A percentile compares a stretch with the other conserved stretches of the same genome.
These are phyloP conservation scores for Sarcophaga rosellei DNA, from an alignment of 2,888 invertebrate genomes.

Conservation along the genomic window DNA sequence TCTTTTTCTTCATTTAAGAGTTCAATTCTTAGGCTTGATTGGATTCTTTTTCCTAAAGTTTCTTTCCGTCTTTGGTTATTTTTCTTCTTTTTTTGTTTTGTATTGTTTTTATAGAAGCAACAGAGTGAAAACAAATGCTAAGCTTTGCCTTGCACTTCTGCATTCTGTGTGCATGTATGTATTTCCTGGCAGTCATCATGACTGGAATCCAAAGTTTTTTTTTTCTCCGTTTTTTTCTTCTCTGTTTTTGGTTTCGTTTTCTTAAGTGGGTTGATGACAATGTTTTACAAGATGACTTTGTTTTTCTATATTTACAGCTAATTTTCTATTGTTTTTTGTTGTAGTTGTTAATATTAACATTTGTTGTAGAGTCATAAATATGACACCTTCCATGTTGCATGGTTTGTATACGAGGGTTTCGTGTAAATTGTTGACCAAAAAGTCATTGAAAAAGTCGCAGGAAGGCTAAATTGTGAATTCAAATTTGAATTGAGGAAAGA, in stretches of 20 bases:
- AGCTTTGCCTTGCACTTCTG: constrained; percentile 10
- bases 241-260: background rate
- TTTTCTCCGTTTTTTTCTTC: background rate
- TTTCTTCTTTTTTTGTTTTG: constrained; percentile 1
- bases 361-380: background rate
- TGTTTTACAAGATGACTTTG: background rate
- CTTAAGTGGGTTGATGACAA: constrained; percentile 20
- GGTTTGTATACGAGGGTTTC: background rate
- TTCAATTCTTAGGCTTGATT: constrained; percentile 67
- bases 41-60: constrained; percentile 31
- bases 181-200: background rate
- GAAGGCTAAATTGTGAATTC: too few species aligned
- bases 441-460: too few species aligned
- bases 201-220: background rate
- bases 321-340: background rate
- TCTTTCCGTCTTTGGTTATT: background rate
- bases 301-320: background rate
- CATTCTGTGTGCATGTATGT: background rate
- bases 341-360: background rate
- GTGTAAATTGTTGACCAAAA: too few species aligned
- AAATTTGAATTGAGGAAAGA: too few species aligned
- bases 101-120: constrained; percentile 9
- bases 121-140: constrained; percentile 16
- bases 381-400: background rate
- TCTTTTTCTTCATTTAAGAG: constrained; percentile 38